phyloP scores from a whole-genome alignment of 2,888 invertebrate genomes.

The Neocrepidodera transversa region DNA sequence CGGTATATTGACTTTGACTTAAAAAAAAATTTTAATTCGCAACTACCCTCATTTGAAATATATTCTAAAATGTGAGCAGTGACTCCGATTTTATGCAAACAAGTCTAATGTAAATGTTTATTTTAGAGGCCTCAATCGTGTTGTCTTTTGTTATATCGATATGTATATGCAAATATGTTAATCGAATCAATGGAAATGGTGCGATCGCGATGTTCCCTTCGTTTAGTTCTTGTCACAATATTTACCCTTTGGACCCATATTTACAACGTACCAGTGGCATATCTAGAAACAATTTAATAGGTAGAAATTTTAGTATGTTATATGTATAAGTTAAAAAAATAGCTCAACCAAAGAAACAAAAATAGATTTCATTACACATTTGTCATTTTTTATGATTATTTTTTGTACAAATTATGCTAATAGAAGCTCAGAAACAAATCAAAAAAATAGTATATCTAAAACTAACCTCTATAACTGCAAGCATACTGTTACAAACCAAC shows the following conservation, averaged over 20 bases:
- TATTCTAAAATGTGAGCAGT: constrained; percentile 4
- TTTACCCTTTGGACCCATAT: constrained; percentile 47
- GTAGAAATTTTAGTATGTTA: too few species aligned
- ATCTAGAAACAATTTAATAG: constrained; percentile 22
- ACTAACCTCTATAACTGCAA: too few species aligned
- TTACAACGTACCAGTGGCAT: constrained; percentile 17
- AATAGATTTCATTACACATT: too few species aligned
- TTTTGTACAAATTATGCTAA: too few species aligned
- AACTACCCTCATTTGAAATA: neutral
- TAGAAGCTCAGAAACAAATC: too few species aligned
- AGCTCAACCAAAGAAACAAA: too few species aligned
- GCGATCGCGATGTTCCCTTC: constrained; percentile 33
- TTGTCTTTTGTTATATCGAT: constrained; percentile 43
- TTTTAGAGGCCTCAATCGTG: constrained; percentile 34
- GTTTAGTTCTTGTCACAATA: constrained; percentile 49
- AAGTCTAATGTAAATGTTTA: constrained; percentile 32
- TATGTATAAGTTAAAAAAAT: too few species aligned
- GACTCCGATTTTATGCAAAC: constrained; percentile 27
- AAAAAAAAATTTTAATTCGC: neutral
- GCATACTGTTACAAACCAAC: too few species aligned
- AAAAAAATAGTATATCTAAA: too few species aligned
- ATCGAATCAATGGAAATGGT: constrained; percentile 36
- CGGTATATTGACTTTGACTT: neutral
- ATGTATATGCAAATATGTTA: constrained; percentile 44
- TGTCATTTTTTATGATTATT: too few species aligned